Percentiles rank a stretch among this genome's conserved stretches.
phyloP scores from a whole-genome alignment of 1,140 invertebrate species.

The Pemphigus obesinymphae region DNA sequence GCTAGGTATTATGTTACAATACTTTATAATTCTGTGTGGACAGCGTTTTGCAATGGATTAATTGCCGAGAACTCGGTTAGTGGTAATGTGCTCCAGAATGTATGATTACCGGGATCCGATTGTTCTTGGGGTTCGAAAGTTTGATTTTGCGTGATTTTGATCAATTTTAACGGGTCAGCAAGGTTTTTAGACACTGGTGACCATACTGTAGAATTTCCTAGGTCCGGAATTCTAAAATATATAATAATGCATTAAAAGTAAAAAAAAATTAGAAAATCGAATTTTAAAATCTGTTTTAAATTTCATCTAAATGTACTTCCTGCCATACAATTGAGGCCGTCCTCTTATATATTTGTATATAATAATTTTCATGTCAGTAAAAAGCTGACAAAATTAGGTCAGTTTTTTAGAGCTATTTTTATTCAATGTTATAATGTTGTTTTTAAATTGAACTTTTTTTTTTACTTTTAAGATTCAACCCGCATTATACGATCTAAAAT shows the following conservation, averaged over 20 bases:
- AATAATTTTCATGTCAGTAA: no score
- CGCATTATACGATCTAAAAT: no score
- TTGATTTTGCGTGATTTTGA: conserved; percentile 9
- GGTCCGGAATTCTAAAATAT: neutral
- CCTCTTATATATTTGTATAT: no score
- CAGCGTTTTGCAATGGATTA: neutral
- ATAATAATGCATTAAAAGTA: neutral
- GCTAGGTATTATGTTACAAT: neutral
- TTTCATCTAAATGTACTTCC: no score
- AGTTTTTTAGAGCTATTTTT: no score
- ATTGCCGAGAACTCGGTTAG: neutral
- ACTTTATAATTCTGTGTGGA: neutral
- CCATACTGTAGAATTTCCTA: neutral
- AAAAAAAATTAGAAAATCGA: no score
- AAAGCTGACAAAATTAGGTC: no score
- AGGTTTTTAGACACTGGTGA: neutral
- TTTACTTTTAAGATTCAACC: no score
- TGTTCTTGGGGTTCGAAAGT: neutral
- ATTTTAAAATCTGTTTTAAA: no score
- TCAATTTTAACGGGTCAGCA: neutral
- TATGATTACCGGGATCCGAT: neutral
- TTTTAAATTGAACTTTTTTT: no score
- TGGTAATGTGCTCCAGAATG: conserved; percentile 15
- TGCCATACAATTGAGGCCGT: no score
- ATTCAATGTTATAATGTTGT: no score